Evolutionary conservation across 2,113 vertebrate genomes (phyloP).

Genomic region (Madoqua kirkii): DNA sequence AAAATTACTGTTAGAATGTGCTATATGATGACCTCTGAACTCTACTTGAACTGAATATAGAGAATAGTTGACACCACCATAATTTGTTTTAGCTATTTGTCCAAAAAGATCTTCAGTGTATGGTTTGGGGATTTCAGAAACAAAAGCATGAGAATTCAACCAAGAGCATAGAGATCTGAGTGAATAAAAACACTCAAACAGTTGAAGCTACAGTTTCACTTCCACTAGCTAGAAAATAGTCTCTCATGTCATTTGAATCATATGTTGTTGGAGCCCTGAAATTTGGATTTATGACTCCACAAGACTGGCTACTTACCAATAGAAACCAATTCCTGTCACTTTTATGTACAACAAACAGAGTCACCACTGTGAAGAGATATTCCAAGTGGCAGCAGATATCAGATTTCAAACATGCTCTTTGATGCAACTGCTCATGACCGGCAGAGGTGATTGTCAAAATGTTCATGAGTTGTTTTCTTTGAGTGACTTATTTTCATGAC

Average conservation of each 20-base stretch:
- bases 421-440: background rate
- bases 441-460: background rate
- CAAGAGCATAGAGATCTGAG: background rate
- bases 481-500: background rate
- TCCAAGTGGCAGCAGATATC: background rate
- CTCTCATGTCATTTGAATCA: background rate
- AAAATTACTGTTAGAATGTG: background rate
- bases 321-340: background rate
- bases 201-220: background rate
- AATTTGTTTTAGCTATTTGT: background rate
- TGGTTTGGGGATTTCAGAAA: background rate
- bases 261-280: background rate
- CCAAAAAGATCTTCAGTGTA: background rate
- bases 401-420: background rate
- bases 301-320: background rate
- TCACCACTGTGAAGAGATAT: background rate
- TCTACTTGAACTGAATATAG: background rate
- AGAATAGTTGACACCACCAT: background rate
- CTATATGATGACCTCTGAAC: background rate
- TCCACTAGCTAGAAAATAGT: background rate
- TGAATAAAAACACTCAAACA: background rate
- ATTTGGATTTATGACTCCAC: background rate
- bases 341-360: background rate
- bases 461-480: background rate
- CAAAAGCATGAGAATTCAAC: background rate